phyloP scores from a whole-genome alignment of 35 echinoderm and acorn worm genomes.

The Heliocidaris tuberculata region DNA sequence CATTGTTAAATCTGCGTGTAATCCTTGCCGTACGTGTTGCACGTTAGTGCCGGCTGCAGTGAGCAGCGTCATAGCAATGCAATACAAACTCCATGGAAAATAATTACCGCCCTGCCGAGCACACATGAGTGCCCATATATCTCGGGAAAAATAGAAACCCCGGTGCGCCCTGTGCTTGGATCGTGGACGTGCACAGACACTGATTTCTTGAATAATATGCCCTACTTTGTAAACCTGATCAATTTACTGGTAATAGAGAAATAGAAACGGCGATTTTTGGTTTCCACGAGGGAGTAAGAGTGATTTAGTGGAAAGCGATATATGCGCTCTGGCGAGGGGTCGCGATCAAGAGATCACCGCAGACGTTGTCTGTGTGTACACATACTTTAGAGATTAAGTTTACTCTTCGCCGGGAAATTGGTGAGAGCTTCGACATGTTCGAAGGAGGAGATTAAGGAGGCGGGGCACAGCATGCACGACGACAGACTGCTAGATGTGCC shows the following conservation, averaged over 20 bases:
- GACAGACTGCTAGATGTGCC: background rate
- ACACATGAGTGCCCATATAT: slow-evolving; percentile 1
- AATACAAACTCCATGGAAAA: background rate
- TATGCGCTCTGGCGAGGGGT: background rate
- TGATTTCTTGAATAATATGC: background rate
- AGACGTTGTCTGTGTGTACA: background rate
- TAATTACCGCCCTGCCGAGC: background rate
- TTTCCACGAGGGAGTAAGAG: background rate
- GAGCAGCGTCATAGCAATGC: background rate
- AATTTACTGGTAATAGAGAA: background rate
- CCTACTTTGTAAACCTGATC: background rate
- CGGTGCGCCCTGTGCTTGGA: background rate
- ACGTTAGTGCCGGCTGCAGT: background rate
- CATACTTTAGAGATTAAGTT: slow-evolving; percentile 4
- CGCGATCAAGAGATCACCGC: background rate
- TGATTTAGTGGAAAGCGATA: background rate
- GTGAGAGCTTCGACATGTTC: background rate
- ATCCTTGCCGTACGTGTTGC: background rate
- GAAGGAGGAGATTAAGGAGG: background rate
- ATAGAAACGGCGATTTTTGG: background rate
- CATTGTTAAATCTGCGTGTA: background rate
- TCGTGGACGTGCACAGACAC: background rate
- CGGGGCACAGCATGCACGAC: background rate
- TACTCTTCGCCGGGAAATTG: background rate
- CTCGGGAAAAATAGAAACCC: background rate